phyloP scores from a whole-genome alignment of 2,888 invertebrate genomes.

The Proisotoma minuta region DNA sequence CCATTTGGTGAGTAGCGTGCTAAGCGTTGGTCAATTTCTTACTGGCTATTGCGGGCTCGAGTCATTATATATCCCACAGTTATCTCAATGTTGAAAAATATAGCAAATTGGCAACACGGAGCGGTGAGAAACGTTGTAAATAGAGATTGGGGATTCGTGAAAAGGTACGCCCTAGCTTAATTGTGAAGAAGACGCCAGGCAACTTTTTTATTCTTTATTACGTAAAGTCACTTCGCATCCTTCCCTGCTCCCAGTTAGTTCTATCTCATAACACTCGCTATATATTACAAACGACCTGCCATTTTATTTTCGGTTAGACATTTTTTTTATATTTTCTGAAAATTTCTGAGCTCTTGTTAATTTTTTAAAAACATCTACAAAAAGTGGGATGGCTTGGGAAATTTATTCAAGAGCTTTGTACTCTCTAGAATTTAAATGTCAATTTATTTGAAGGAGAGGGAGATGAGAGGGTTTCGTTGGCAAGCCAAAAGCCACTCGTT shows the following conservation, averaged over 20 bases:
- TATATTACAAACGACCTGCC: neutral
- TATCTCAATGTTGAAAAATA: neutral
- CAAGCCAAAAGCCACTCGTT: too few relatives aligned
- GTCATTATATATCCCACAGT: neutral
- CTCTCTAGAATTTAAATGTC: too few relatives aligned
- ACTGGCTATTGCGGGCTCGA: neutral
- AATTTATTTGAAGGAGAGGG: too few relatives aligned
- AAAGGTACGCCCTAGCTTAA: constrained; percentile 14
- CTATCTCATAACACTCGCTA: neutral
- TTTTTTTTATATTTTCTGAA: too few relatives aligned
- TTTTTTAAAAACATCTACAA: too few relatives aligned
- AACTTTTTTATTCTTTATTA: constrained; percentile 12
- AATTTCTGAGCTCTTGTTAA: too few relatives aligned
- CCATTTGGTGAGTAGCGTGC: neutral
- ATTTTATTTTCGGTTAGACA: neutral
- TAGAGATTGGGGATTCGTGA: constrained; percentile 15
- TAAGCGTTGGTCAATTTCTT: neutral
- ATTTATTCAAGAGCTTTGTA: too few relatives aligned
- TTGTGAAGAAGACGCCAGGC: constrained; percentile 9
- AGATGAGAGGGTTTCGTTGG: too few relatives aligned
- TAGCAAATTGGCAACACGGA: constrained; percentile 5
- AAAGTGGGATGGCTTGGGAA: too few relatives aligned
- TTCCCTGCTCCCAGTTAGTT: neutral
- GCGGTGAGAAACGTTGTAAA: constrained; percentile 3
- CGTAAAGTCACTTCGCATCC: neutral